Percentiles rank a stretch among this genome's conserved stretches.
Evolutionary conservation across 1,140 invertebrate genomes (phyloP).

Genomic region (Drosophila ambigua): DNA sequence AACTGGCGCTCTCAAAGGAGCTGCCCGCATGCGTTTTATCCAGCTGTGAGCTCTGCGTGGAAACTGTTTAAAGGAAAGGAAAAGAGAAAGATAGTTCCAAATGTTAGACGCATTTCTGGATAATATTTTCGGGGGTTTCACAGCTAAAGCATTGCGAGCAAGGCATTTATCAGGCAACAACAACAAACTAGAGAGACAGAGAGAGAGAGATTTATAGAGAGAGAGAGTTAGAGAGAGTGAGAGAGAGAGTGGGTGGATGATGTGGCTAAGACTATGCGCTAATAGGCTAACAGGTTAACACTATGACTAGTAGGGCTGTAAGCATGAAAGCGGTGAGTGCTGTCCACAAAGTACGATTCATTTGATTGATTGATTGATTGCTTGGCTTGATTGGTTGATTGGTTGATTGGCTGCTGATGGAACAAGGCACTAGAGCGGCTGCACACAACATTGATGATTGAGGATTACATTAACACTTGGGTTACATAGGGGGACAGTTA

Average conservation of each 20-base stretch:
- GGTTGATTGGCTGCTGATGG: no score
- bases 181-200: constrained; percentile 67
- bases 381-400: no score
- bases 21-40: constrained; percentile 88
- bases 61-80: constrained; percentile 54
- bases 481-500: constrained; percentile 1
- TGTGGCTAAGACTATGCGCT: constrained; percentile 19
- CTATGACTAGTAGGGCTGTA: constrained; percentile 12
- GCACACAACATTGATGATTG: no score
- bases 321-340: no score
- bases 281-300: constrained; percentile 10
- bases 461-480: constrained; percentile 4
- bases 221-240: constrained; percentile 24
- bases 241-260: constrained; percentile 32
- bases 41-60: constrained; percentile 85
- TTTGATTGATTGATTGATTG: no score
- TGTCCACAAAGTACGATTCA: no score
- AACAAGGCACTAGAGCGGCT: no score
- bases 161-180: constrained; percentile 75
- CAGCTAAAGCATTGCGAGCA: constrained; percentile 74
- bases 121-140: background rate
- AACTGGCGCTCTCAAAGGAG: constrained; percentile 92
- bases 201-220: constrained; percentile 29
- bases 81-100: background rate
- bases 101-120: no score